Conservation (phyloP, 1,140 invertebrate genomes). For the Tenebrio molitor region DNA sequence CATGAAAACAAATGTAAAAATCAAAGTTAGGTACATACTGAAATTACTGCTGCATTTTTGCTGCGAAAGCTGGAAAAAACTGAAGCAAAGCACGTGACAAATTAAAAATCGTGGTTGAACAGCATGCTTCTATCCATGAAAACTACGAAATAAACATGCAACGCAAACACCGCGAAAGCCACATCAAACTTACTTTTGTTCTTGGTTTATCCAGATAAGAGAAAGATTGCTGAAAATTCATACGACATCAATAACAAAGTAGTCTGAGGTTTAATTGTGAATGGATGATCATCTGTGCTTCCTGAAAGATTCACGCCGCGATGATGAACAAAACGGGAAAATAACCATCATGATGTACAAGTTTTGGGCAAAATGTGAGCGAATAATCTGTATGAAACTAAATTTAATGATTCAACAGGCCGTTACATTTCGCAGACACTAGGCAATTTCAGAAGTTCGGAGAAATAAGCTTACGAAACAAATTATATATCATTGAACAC, state of each 20-base stretch:
- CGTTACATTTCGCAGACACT: too few relatives aligned
- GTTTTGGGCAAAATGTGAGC: not conserved
- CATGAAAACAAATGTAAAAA: too few relatives aligned
- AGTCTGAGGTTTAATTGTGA: not conserved
- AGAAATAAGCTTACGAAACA: too few relatives aligned
- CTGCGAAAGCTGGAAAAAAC: not conserved
- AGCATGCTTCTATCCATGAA: not conserved
- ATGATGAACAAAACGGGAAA: not conserved
- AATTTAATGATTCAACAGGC: too few relatives aligned
- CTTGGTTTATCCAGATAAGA: conserved; percentile 60
- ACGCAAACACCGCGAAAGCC: not conserved
- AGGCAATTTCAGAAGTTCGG: too few relatives aligned
- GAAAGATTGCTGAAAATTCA: conserved; percentile 57
- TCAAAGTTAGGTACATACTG: not conserved
- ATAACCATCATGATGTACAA: not conserved
- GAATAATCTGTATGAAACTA: not conserved
- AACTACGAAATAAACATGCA: conserved; percentile 21
- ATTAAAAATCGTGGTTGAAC: not conserved
- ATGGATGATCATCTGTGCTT: not conserved
- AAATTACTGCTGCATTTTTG: too few relatives aligned
- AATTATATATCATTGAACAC: too few relatives aligned
- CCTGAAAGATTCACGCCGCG: not conserved
- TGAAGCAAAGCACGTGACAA: not conserved
- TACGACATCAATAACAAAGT: conserved; percentile 22
- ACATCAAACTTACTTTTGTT: conserved; percentile 58